Evolutionary conservation across 2,797 vertebrate genomes (phyloP).

Genomic region (Chelidonichthys spinosus): DNA sequence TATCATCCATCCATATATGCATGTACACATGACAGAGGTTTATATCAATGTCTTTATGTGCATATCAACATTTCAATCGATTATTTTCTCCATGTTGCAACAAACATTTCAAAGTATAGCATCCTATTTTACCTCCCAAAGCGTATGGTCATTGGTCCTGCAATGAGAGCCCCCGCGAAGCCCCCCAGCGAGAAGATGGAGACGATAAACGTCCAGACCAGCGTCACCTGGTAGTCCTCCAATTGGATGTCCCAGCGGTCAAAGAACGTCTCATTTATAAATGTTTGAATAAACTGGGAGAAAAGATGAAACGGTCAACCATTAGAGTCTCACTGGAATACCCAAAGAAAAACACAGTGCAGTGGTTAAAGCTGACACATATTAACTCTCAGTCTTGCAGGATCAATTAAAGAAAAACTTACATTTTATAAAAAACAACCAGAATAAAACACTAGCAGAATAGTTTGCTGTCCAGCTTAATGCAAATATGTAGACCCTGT

Average conservation of each 20-base stretch:
- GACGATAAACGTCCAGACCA: conserved; percentile 91
- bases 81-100: conserved; percentile 15
- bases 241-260: conserved; percentile 84
- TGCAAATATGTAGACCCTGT: conserved; percentile 2
- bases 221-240: conserved; percentile 80
- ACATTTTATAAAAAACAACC: neutral
- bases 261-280: conserved; percentile 89
- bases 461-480: neutral
- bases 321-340: conserved; percentile 25
- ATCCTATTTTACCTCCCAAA: conserved; percentile 87
- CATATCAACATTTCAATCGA: conserved; percentile 22
- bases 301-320: conserved; percentile 10
- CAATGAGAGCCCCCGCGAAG: conserved; percentile 86
- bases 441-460: neutral
- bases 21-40: neutral
- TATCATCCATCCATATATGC: neutral
- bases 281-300: conserved; percentile 88
- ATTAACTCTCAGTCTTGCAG: conserved; percentile 2
- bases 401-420: neutral
- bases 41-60: conserved; percentile 6
- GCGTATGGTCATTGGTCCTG: conserved; percentile 89
- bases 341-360: conserved; percentile 13
- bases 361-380: conserved; percentile 21
- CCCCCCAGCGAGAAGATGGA: conserved; percentile 91
- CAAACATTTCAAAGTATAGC: neutral